Base-by-base conservation (phyloP, 35 echinoderm and acorn worm species). In the Hemicentrotus pulcherrimus region DNA sequence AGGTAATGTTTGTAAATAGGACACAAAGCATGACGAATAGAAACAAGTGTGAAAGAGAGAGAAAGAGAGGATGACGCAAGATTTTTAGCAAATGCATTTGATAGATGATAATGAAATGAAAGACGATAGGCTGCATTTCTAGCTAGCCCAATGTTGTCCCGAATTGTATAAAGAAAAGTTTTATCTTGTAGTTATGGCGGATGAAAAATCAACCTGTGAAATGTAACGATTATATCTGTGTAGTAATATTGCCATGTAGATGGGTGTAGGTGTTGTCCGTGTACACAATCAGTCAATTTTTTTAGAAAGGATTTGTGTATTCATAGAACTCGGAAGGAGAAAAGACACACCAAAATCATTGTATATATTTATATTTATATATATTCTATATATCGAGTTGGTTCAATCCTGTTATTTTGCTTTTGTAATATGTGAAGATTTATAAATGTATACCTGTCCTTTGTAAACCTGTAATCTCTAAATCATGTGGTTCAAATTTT, bases 291-390 rank as follows among this genome's bases (percentile, higher is more conserved):
- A 78, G 65, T 78, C 65, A n/a, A 22, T 78, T 78, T 71, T 71
- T 70, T 78, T 78, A 22, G 22, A 78, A 78, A 28, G 65, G 28
- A 78, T 78, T 28, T 28, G 9, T 90, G 88, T 90, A 90, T 90
- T 90, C 88, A 90, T 45, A 45, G 88, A 30, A 35, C 88, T 78
- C 22, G n/a, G 65, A 22, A 78, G 65, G 65, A 78, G 65, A 28
- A 2, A 13, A 90, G 88, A 90, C 46, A 45, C 88, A 90, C 32
- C 32, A 45, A 90, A 90, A 45, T 47, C 32, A 33, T 9, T 90
- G 88, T 90, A 90, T 90, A 90, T 90, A 90, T 90, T 90, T 90
- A 90, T 90, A 90, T 90, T 90, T 90, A 90, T 90, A 90, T 90
- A 90, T 90, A 90, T 90, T 90, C 88, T 90, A 90, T 90, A 90